Percentiles rank a stretch among this genome's conserved stretches.
Conservation (phyloP, 2,888 invertebrate genomes). For the Mythimna loreyi region DNA sequence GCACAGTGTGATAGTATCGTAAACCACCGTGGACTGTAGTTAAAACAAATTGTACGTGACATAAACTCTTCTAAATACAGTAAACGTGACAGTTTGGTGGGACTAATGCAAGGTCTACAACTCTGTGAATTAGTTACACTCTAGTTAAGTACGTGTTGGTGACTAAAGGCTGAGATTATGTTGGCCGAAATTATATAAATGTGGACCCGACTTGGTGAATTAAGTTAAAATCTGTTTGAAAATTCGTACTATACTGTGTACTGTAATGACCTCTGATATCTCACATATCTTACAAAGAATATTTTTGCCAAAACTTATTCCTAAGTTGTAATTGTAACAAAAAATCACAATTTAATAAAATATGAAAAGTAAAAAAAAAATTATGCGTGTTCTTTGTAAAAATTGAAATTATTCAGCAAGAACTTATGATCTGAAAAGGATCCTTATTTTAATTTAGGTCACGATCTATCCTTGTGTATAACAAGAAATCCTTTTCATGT, state of each 20-base stretch:
- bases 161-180: slow-evolving; percentile 18
- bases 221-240: not conserved
- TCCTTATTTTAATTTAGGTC: too few relatives aligned
- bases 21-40: slow-evolving; percentile 10
- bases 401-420: too few relatives aligned
- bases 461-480: too few relatives aligned
- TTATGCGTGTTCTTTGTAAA: too few relatives aligned
- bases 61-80: slow-evolving; percentile 9
- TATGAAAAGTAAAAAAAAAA: too few relatives aligned
- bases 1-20: slow-evolving; percentile 18
- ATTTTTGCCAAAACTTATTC: not conserved
- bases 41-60: slow-evolving; percentile 19
- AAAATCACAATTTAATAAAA: not conserved
- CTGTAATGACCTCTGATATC: too few relatives aligned
- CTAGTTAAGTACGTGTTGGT: slow-evolving; percentile 10
- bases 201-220: not conserved
- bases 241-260: too few relatives aligned
- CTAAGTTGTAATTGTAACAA: not conserved
- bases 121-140: slow-evolving; percentile 6
- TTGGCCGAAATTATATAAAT: slow-evolving; percentile 12
- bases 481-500: too few relatives aligned
- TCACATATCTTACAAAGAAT: too few relatives aligned
- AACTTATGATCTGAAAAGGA: too few relatives aligned
- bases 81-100: slow-evolving; percentile 20
- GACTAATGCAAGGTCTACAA: slow-evolving; percentile 15